Base-by-base conservation (phyloP, 2,113 vertebrate genomes). In the Piaya cayana region DNA sequence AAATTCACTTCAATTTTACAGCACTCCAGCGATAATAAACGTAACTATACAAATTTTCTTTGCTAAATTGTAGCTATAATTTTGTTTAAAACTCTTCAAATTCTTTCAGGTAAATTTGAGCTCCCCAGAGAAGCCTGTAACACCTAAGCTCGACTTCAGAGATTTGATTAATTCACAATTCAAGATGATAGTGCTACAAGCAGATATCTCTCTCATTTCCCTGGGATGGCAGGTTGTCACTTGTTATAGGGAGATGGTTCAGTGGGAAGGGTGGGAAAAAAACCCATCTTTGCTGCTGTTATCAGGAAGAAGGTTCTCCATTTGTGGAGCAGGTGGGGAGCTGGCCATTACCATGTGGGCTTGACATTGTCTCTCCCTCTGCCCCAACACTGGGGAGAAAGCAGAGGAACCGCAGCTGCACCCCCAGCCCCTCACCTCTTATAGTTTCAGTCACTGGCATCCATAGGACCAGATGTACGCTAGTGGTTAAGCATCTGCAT, bases 91-190 rank as follows among this genome's bases (percentile, higher is more conserved):
- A 95, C 76, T 50, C 87, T 63, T 80, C 71, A 87, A 94, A 77
- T 95, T 82, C 69, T 97, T 97, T 63, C 93, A 96, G 77, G 86
- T 85, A 94, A 92, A 95, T 95, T 95, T 96, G 96, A 96, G 88
- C 76, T 86, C 86, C 94, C 95, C 78, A 94, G 72, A 97, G 94
- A 71, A 97, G 86, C 92, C 65, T 94, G 39, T 93, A 97, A 93
- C 92, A 96, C 92, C 95, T 93, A 81, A 96, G 88, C 93, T 96
- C 82, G 86, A 78, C 92, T 96, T 86, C 56, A 65, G 80, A 90
- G 82, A 75, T 76, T 88, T 71, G 72, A 95, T 94, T 96, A 94
- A 97, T 93, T 94, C 63, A 2, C 80, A 42, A 71, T 81, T 93
- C 82, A 86, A 92, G 90, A 93, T 37, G 92, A 81, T 86, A 62